Base-by-base conservation (phyloP, 2,797 vertebrate genomes). In the Mallotus villosus region DNA sequence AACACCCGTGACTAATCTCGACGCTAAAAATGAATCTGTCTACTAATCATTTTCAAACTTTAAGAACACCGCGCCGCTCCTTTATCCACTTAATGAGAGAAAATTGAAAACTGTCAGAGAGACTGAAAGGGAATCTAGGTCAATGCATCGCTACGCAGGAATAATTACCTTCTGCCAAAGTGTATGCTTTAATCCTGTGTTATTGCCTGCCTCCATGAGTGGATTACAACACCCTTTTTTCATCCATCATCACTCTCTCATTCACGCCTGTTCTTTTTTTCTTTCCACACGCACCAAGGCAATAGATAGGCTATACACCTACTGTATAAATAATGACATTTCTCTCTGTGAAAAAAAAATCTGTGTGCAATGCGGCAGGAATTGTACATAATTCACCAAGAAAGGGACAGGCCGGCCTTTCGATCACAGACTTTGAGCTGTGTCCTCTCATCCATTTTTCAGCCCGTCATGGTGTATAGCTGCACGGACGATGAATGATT, bases 161-260 rank as follows among this genome's bases (percentile, higher is more conserved):
- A 84, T 91, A 90, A 93, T 91, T 91, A 85, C 84, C 79, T 87
- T 87, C 77, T 82, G 88, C 84, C 81, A 84, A 85, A 83, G 79
- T 81, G 76, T 86, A 82, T 77, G 37, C 82, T 90, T 79, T 92
- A 91, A 92, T 91, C 86, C 88, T 76, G 70, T 81, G 82, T 82
- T 75, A 80, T 76, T 84, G 84, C 80, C 74, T 78, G 81, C 72
- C 68, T 86, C 84, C 72, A 89, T 80, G 84, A 88, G 81, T 88
- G 87, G 84, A 91, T 91, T 91, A 92, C 85, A 89, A 85, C 62
- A 61, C 63, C 74, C 75, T 87, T 84, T 84, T 63, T 73, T 76
- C 24, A 53, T 34, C 65, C 71, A 68, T 80, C 16, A 0, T 84
- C 78, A 72, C 41, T 81, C 64, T 74, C 79, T 76, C 78, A 41